Evolutionary conservation across 2,113 vertebrate species (phyloP).

Genomic region (Lophotis ruficrista): DNA sequence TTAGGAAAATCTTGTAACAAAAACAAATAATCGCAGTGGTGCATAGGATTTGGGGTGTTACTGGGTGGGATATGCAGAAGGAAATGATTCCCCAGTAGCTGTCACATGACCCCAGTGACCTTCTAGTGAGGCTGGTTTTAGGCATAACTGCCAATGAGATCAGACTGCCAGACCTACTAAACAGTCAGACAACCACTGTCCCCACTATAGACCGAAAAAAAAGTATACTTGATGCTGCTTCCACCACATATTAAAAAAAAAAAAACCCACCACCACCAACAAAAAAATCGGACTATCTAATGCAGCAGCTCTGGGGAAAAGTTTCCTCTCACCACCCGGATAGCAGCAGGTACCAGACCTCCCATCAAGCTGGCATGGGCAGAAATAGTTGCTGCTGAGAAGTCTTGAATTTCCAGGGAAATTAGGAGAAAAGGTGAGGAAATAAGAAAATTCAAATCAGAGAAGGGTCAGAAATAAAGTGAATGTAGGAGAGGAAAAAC

Average conservation of each 20-base stretch:
- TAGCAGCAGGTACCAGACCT: neutral
- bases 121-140: neutral
- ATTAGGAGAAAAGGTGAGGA: neutral
- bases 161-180: neutral
- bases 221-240: neutral
- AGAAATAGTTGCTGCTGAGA: neutral
- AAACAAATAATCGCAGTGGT: neutral
- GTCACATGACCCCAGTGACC: neutral
- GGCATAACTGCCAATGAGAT: neutral
- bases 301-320: neutral
- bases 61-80: neutral
- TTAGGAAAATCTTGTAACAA: neutral
- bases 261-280: neutral
- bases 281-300: neutral
- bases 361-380: neutral
- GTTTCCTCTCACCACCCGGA: fast-evolving
- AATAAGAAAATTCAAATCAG: neutral
- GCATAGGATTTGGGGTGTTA: neutral
- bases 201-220: neutral
- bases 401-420: neutral
- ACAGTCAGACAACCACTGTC: neutral
- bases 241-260: neutral
- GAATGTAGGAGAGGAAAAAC: neutral
- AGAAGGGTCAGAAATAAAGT: neutral
- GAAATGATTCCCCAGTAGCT: neutral